phyloP scores from a whole-genome alignment of 1,140 invertebrate genomes.

The Pentalonia nigronervosa region DNA sequence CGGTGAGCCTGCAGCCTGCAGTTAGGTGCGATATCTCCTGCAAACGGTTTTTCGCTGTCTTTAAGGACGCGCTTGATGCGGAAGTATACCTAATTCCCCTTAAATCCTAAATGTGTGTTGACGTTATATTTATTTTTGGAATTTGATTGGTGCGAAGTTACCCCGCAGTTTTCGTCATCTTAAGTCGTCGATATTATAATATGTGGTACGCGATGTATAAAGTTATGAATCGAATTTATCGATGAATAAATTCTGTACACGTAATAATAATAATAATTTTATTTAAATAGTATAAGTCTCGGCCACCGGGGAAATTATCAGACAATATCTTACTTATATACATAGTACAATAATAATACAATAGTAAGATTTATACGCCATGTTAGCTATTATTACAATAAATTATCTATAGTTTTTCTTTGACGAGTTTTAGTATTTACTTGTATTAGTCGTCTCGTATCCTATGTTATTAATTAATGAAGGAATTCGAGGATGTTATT shows the following conservation, averaged over 20 bases:
- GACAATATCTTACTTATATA: background rate
- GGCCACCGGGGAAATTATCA: accelerated
- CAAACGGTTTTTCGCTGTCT: background rate
- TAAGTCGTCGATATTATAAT: no score
- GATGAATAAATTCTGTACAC: no score
- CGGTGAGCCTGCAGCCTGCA: background rate
- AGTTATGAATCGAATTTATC: no score
- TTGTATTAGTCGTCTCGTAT: background rate
- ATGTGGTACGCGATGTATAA: no score
- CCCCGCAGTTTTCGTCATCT: background rate
- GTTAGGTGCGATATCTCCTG: background rate
- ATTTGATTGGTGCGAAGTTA: background rate
- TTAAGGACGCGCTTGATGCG: background rate
- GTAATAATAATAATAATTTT: no score
- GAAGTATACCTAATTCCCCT: background rate
- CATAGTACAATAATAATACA: background rate
- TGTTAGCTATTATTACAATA: background rate
- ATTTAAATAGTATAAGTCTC: background rate
- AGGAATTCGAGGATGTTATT: background rate
- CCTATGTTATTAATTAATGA: no score
- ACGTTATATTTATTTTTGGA: background rate
- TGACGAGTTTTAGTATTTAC: background rate
- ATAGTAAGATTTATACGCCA: no score
- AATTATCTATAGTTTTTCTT: background rate
- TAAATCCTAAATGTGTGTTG: background rate